phyloP scores from a whole-genome alignment of 2,113 vertebrate species.

The Trogon surrucura region DNA sequence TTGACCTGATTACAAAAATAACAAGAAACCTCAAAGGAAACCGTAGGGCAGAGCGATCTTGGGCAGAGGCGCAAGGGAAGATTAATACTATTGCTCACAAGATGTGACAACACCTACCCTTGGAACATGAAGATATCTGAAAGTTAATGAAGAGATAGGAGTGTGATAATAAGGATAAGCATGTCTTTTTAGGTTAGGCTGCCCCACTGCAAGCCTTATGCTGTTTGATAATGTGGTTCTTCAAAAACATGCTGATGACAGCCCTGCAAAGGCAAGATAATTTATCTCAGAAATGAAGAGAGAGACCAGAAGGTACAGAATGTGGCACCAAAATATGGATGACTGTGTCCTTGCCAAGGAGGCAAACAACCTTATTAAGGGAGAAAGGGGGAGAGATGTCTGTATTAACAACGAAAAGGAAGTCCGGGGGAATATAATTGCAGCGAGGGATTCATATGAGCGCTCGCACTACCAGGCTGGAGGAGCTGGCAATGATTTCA shows the following conservation, averaged over 20 bases:
- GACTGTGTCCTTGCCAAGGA: conserved; percentile 16
- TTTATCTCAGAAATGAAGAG: not conserved
- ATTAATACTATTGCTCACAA: conserved; percentile 47
- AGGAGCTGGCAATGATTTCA: not conserved
- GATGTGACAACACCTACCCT: conserved; percentile 63
- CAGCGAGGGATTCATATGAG: not conserved
- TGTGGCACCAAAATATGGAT: not conserved
- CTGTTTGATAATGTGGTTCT: not conserved
- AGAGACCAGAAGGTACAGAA: not conserved
- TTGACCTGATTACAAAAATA: conserved; percentile 14
- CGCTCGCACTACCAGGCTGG: not conserved
- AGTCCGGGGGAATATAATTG: not conserved
- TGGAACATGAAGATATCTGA: conserved; percentile 58
- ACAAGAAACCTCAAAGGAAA: not conserved
- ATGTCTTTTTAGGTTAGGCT: conserved; percentile 5
- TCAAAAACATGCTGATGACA: conserved; percentile 21
- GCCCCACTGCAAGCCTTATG: not conserved
- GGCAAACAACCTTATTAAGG: not conserved
- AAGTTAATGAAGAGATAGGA: conserved; percentile 64
- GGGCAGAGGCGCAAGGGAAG: not conserved
- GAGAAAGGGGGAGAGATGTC: not conserved
- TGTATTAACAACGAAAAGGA: not conserved
- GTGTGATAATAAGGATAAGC: conserved; percentile 61
- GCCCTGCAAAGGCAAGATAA: not conserved
- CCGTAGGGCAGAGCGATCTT: not conserved